These are phyloP conservation scores for Osedax frankpressi DNA, from an alignment of 2,888 invertebrate species.

Conservation along the genomic window DNA sequence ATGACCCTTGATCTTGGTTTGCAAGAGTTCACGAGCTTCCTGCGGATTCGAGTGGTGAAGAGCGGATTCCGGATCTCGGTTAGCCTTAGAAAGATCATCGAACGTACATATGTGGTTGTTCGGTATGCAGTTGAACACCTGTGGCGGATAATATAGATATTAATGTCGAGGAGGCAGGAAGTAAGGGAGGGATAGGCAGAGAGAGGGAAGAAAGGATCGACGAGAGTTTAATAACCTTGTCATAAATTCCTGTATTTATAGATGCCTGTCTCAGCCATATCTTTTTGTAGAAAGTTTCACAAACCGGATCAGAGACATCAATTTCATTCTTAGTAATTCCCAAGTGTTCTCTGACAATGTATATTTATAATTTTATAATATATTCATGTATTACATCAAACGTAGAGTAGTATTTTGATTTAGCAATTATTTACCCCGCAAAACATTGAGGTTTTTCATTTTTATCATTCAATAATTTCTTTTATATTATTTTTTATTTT, in stretches of 20 bases:
- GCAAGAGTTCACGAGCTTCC: slow-evolving; percentile 55
- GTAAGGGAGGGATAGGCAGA: too few relatives aligned
- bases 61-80: slow-evolving; percentile 56
- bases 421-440: too few relatives aligned
- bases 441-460: too few relatives aligned
- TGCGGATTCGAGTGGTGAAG: slow-evolving; percentile 62
- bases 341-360: slow-evolving; percentile 78
- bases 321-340: slow-evolving; percentile 53
- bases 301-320: slow-evolving; percentile 66
- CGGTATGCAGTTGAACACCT: slow-evolving; percentile 80
- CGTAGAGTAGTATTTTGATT: too few relatives aligned
- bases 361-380: too few relatives aligned
- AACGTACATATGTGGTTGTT: slow-evolving; percentile 69
- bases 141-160: too few relatives aligned
- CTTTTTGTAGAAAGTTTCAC: slow-evolving; percentile 67
- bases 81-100: slow-evolving; percentile 47
- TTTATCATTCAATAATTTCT: too few relatives aligned
- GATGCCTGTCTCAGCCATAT: slow-evolving; percentile 70
- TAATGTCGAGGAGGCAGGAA: too few relatives aligned
- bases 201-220: too few relatives aligned
- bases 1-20: slow-evolving; percentile 63
- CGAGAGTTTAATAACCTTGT: slow-evolving; percentile 63
- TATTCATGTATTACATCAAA: too few relatives aligned
- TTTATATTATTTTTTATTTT: too few relatives aligned
- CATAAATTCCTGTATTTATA: slow-evolving; percentile 74